Evolutionary conservation across 1,140 invertebrate species (phyloP).

Genomic region (Pseudomyrmex flavicornis): DNA sequence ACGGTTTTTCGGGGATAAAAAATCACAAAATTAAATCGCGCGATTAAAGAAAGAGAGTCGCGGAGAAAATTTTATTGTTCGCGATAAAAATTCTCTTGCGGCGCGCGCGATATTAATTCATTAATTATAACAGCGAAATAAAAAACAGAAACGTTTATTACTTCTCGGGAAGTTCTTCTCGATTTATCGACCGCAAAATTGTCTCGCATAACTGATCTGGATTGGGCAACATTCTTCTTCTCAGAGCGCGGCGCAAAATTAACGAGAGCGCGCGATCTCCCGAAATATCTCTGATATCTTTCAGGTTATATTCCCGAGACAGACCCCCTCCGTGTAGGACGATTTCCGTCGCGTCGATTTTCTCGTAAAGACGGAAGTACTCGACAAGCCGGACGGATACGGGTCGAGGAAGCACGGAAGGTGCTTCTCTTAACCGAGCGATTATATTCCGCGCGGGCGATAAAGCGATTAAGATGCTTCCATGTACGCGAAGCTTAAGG

Average conservation of each 20-base stretch:
- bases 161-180: neutral
- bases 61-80: neutral
- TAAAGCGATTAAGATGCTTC: slow-evolving; percentile 75
- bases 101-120: too few relatives aligned
- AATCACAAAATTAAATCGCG: slow-evolving; percentile 6
- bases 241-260: slow-evolving; percentile 65
- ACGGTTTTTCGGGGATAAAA: neutral
- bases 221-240: neutral
- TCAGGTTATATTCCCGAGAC: slow-evolving; percentile 61
- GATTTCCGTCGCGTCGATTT: slow-evolving; percentile 60
- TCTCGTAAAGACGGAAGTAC: slow-evolving; percentile 53
- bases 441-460: slow-evolving; percentile 69
- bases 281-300: slow-evolving; percentile 72
- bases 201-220: neutral
- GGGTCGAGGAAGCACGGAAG: slow-evolving; percentile 17
- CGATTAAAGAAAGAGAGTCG: neutral
- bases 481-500: slow-evolving; percentile 65
- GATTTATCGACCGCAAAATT: neutral
- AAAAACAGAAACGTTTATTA: too few relatives aligned
- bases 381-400: slow-evolving; percentile 34
- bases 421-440: slow-evolving; percentile 51
- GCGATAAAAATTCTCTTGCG: too few relatives aligned
- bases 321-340: slow-evolving; percentile 38
- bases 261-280: slow-evolving; percentile 62
- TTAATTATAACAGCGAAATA: too few relatives aligned